Percentiles rank a stretch among this genome's conserved stretches.
These are phyloP conservation scores for Thunnus thynnus DNA, from an alignment of 2,113 vertebrate genomes.

Conservation along the genomic window DNA sequence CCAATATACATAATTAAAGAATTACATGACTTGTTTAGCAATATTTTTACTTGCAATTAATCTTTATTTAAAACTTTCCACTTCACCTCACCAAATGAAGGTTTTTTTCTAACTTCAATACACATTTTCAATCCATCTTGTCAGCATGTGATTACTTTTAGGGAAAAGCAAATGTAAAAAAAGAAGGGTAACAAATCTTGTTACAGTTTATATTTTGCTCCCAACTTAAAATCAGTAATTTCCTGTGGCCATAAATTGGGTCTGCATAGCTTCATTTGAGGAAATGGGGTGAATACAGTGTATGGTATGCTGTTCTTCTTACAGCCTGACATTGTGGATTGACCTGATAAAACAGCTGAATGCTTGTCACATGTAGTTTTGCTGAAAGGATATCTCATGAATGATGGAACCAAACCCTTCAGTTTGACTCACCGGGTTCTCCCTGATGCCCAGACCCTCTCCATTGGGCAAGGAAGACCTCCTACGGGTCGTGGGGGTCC, in stretches of 20 bases:
- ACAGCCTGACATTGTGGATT: too few species aligned
- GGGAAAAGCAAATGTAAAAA: not conserved
- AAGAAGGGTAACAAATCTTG: not conserved
- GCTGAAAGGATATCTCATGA: not conserved
- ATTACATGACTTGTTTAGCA: not conserved
- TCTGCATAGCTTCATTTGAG: not conserved
- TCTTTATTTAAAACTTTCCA: not conserved
- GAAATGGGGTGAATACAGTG: too few species aligned
- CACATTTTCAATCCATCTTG: not conserved
- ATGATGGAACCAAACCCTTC: not conserved
- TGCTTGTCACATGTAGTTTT: too few species aligned
- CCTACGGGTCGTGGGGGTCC: conserved; percentile 86
- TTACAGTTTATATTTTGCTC: not conserved
- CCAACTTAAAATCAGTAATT: not conserved
- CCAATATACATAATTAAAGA: too few species aligned
- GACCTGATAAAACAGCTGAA: too few species aligned
- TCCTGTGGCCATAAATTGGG: not conserved
- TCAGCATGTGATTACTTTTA: not conserved
- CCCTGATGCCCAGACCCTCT: conserved; percentile 89
- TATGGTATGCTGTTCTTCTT: too few species aligned
- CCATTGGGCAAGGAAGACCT: conserved; percentile 95
- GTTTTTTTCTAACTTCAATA: too few species aligned
- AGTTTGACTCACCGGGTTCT: conserved; percentile 86
- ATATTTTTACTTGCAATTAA: conserved; percentile 6
- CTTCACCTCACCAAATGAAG: not conserved